A percentile compares a stretch with the other conserved stretches of the same genome.
These are phyloP conservation scores for Augiades crinisus DNA, from an alignment of 2,888 invertebrate species.

Conservation along the genomic window DNA sequence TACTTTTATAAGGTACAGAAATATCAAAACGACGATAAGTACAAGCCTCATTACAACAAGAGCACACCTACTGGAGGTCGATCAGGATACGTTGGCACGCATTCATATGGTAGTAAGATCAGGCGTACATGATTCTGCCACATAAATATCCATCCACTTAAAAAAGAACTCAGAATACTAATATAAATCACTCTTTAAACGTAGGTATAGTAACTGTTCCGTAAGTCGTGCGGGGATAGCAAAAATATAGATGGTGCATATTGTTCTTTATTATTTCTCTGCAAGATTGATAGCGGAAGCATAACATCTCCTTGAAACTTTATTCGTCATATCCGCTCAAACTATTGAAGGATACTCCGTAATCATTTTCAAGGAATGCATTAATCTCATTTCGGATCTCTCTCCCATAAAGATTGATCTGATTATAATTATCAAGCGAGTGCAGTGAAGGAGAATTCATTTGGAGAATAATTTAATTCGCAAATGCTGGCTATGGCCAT, in stretches of 20 bases:
- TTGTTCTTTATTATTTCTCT: constrained; percentile 47
- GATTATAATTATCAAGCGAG: constrained; percentile 53
- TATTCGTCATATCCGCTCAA: constrained; percentile 65
- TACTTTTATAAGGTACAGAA: constrained; percentile 9
- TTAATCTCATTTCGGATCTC: constrained; percentile 33
- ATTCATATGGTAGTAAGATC: too few relatives aligned
- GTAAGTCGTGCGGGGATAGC: not conserved
- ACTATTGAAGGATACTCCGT: constrained; percentile 47
- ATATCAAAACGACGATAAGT: too few relatives aligned
- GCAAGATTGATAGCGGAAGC: constrained; percentile 72
- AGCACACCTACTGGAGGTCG: too few relatives aligned
- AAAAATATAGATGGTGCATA: not conserved
- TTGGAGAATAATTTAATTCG: constrained; percentile 45
- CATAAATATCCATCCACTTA: too few relatives aligned
- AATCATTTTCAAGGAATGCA: constrained; percentile 37
- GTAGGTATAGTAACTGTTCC: too few relatives aligned
- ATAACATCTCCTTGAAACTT: constrained; percentile 50
- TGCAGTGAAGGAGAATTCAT: constrained; percentile 39
- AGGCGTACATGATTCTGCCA: too few relatives aligned
- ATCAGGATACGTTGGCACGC: too few relatives aligned
- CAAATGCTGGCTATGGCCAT: constrained; percentile 46
- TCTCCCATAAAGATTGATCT: constrained; percentile 52
- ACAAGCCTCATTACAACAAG: too few relatives aligned
- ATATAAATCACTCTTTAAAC: too few relatives aligned
- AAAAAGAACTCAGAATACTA: too few relatives aligned